Base-by-base conservation (phyloP, 1,140 invertebrate species). In the Subanguina moxae region DNA sequence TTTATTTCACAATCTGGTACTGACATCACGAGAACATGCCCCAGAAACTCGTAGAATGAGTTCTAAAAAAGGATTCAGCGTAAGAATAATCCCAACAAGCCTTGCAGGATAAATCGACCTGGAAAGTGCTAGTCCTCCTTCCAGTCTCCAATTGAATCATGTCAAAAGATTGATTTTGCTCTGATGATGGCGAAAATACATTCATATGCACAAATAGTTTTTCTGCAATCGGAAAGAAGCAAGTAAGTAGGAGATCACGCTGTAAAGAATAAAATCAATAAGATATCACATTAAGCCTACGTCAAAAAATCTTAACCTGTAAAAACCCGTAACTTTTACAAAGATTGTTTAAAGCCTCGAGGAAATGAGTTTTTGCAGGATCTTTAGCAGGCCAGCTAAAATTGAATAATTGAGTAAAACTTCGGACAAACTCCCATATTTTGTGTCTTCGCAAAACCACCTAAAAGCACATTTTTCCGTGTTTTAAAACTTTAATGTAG, bases 311-410 rank as follows among this genome's bases (percentile, higher is more conserved):
- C 8, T 25, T 7, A 8, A 21, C 23, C 48, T 52, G 48, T 52
- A 7, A 3, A 21, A 52, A 25, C n/a, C 23, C n/a, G 17, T 52
- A 52, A 15, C 23, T 52, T 3, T 15, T 15, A 25, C 48, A 52
- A 3, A 52, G 48, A 25, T 52, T 52, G 15, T 25, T 52, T 52
- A 52, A 25, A 3, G 15, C 48, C 23, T 52, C 48, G 15, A 52
- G 48, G n/a, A 52, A 25, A 25, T 52, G 3, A 8, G 48, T 21
- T 52, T 52, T 52, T 8, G 48, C n/a, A 21, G 48, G 23, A 52
- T 52, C 48, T 52, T 52, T 52, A 19, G 3, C 23, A 21, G 48
- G 48, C 48, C 48, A 52, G 15, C 48, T 52, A 52, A 52, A 52
- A 7, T 7, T 21, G n/a, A 19, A 52, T 8, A n/a, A n/a, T n/a